A percentile compares a stretch with the other conserved stretches of the same genome.
These are phyloP conservation scores for Butastur rufipennis DNA, from an alignment of 2,113 vertebrate species.

Conservation along the genomic window DNA sequence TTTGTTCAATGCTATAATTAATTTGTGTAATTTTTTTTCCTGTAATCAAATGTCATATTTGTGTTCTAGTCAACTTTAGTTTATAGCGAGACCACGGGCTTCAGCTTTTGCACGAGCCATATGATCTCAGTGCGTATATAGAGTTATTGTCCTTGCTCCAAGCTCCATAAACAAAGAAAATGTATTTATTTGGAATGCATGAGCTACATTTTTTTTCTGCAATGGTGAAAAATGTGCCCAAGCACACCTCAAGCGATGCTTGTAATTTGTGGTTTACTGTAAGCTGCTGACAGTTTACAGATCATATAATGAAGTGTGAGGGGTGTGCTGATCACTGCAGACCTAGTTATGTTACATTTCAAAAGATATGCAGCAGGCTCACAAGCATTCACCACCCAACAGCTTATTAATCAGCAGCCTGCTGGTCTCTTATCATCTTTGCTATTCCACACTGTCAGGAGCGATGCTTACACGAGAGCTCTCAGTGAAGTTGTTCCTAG, in stretches of 20 bases:
- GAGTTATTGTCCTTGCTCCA: background rate
- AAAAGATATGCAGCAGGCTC: background rate
- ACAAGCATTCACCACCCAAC: background rate
- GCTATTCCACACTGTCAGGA: background rate
- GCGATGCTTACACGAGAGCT: background rate
- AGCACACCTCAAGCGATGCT: background rate
- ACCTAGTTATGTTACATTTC: background rate
- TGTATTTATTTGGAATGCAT: background rate
- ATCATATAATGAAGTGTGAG: background rate
- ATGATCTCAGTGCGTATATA: background rate
- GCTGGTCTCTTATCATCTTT: background rate
- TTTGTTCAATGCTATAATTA: background rate
- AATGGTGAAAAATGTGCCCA: background rate
- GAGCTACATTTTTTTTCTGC: background rate
- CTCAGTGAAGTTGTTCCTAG: background rate
- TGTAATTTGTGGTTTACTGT: background rate
- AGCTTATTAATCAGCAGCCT: constrained; percentile 53
- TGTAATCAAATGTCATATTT: background rate
- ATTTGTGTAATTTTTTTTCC: background rate
- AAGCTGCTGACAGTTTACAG: background rate
- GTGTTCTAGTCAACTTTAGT: background rate
- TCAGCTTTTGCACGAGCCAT: background rate
- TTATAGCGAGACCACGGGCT: background rate
- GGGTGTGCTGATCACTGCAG: background rate
- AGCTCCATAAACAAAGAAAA: background rate